Evolutionary conservation across 2,113 vertebrate species (phyloP).

Genomic region (Eurypyga helias): DNA sequence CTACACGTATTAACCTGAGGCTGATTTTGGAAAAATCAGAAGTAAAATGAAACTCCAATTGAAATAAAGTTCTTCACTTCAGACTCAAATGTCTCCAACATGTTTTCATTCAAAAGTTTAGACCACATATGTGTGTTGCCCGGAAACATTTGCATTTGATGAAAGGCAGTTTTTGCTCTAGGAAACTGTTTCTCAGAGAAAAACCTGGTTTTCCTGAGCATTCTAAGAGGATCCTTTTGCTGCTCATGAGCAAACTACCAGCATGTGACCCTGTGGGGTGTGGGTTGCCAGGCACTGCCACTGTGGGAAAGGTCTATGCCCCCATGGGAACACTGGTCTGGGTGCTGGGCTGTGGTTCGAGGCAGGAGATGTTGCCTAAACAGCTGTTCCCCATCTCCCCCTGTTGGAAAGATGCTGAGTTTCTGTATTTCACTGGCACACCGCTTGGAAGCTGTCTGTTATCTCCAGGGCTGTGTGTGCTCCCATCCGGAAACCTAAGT

Average conservation of each 20-base stretch:
- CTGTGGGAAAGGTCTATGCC: not conserved
- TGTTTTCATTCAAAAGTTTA: not conserved
- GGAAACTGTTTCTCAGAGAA: not conserved
- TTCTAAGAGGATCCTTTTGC: not conserved
- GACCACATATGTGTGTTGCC: not conserved
- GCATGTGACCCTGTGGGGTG: accelerated
- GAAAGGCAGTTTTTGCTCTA: not conserved
- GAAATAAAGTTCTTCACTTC: not conserved
- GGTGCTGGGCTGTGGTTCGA: not conserved
- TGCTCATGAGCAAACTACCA: not conserved
- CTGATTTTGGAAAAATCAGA: not conserved
- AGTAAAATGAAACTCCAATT: not conserved
- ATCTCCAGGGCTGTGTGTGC: not conserved
- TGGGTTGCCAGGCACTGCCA: accelerated
- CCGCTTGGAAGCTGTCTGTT: not conserved
- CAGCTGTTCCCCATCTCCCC: not conserved
- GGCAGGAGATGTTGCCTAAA: not conserved
- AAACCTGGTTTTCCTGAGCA: not conserved
- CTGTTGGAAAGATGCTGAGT: not conserved
- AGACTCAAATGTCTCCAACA: not conserved
- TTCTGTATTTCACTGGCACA: not conserved
- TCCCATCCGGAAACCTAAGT: accelerated
- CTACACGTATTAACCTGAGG: not conserved
- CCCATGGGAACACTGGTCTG: not conserved
- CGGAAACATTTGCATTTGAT: not conserved